A percentile compares a stretch with the other conserved stretches of the same genome.
phyloP scores from a whole-genome alignment of 2,113 vertebrate species.

The Misgurnus mizolepis region DNA sequence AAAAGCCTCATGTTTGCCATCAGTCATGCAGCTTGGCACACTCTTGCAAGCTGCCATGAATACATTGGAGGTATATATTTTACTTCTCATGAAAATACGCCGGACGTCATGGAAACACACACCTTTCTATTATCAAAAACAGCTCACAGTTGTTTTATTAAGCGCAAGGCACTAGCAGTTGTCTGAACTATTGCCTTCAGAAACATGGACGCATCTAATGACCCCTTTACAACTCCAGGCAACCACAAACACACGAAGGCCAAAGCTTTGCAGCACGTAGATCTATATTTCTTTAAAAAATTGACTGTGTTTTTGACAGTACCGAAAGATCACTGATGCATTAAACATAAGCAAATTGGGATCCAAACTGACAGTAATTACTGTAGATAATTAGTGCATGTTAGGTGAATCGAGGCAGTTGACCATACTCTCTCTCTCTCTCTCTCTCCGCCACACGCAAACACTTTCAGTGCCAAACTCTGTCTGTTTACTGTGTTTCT shows the following conservation, averaged over 20 bases:
- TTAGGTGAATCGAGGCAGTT: constrained; percentile 61
- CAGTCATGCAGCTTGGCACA: constrained; percentile 25
- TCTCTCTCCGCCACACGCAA: not conserved
- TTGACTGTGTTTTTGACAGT: constrained; percentile 15
- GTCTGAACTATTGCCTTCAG: not conserved
- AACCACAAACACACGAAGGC: constrained; percentile 14
- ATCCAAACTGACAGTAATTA: constrained; percentile 63
- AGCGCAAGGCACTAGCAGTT: not conserved
- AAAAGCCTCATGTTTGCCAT: constrained; percentile 39
- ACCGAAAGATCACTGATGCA: constrained; percentile 63
- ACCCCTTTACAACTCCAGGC: constrained; percentile 7
- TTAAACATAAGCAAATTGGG: constrained; percentile 69
- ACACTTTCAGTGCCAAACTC: constrained; percentile 17
- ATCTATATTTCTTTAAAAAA: not conserved
- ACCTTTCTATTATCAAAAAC: not conserved
- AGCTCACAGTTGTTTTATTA: not conserved
- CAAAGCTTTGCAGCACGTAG: constrained; percentile 13
- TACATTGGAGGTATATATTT: not conserved
- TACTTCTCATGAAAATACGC: not conserved
- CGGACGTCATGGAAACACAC: not conserved
- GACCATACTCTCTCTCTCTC: constrained; percentile 59
- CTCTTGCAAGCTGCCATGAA: not conserved
- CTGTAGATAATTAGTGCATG: constrained; percentile 67
- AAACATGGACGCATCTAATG: not conserved
- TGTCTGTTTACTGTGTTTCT: not conserved